phyloP scores from a whole-genome alignment of 2,888 invertebrate genomes.

The Cataglyphis albicans region DNA sequence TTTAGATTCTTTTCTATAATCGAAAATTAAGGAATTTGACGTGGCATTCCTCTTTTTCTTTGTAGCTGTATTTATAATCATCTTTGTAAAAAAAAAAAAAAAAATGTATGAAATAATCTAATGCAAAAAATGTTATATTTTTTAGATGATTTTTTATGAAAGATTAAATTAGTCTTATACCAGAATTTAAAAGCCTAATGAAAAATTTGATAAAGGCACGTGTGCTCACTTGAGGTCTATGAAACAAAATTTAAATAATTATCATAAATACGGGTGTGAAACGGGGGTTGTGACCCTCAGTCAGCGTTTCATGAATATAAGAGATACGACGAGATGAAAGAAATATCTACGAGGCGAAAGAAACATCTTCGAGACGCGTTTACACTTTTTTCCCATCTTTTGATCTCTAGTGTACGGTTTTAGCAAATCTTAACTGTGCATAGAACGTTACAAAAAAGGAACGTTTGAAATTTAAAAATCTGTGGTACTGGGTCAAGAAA shows the following conservation, averaged over 20 bases:
- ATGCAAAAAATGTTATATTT: not conserved
- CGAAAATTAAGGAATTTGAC: not conserved
- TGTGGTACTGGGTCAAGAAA: not conserved
- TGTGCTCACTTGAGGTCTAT: conserved; percentile 5
- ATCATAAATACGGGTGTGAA: conserved; percentile 4
- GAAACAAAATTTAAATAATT: conserved; percentile 21
- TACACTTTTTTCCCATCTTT: not conserved
- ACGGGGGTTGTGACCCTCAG: not conserved
- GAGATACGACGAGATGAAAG: not conserved
- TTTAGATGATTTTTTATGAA: not conserved
- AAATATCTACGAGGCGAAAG: not conserved
- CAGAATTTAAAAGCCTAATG: not conserved
- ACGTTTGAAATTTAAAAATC: not conserved
- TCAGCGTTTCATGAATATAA: not conserved
- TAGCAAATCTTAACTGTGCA: not conserved
- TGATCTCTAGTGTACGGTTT: not conserved
- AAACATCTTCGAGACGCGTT: conserved; percentile 6
- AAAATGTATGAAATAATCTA: not conserved
- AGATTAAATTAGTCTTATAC: not conserved
- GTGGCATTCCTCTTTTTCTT: not conserved
- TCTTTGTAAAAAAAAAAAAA: not conserved
- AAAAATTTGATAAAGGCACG: not conserved
- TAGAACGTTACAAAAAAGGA: not conserved
- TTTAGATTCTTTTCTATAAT: not conserved
- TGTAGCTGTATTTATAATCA: not conserved